Conservation (phyloP, 2,888 invertebrate species). For the Platerodrilus igneus region DNA sequence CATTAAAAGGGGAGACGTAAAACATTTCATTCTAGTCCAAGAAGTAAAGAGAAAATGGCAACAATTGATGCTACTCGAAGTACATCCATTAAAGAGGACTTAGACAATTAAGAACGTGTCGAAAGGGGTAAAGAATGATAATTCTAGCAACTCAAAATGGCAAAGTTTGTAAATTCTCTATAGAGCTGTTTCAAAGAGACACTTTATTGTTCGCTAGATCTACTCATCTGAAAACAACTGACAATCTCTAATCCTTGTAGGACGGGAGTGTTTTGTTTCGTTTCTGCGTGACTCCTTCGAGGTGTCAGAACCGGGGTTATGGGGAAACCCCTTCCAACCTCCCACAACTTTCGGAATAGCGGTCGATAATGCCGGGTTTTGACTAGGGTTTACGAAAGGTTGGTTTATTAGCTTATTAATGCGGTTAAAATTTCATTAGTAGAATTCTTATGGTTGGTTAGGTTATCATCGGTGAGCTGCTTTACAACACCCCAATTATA, state of each 20-base stretch:
- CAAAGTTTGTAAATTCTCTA: slow-evolving; percentile 38
- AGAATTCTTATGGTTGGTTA: slow-evolving; percentile 12
- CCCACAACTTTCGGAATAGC: slow-evolving; percentile 25
- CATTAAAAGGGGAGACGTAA: slow-evolving; percentile 10
- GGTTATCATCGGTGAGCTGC: too few relatives aligned
- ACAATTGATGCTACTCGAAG: slow-evolving; percentile 22
- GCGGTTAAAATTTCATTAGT: slow-evolving; percentile 29
- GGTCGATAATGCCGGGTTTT: slow-evolving; percentile 42
- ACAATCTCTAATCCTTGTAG: slow-evolving; percentile 42
- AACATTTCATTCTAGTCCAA: slow-evolving; percentile 16
- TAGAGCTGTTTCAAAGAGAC: slow-evolving; percentile 33
- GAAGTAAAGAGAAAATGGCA: slow-evolving; percentile 15
- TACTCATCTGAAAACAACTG: slow-evolving; percentile 42
- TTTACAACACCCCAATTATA: too few relatives aligned
- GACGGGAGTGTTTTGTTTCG: slow-evolving; percentile 42
- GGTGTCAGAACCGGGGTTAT: slow-evolving; percentile 35
- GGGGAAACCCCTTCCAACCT: slow-evolving; percentile 26
- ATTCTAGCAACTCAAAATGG: slow-evolving; percentile 34
- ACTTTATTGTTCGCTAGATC: slow-evolving; percentile 40
- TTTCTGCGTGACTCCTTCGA: slow-evolving; percentile 40
- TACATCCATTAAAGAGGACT: slow-evolving; percentile 23
- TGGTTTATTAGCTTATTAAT: slow-evolving; percentile 41
- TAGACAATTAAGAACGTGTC: slow-evolving; percentile 26
- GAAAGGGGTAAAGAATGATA: slow-evolving; percentile 24
- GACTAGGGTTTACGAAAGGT: slow-evolving; percentile 39